phyloP scores from a whole-genome alignment of 2,888 invertebrate species.

The Notodonta dromedarius region DNA sequence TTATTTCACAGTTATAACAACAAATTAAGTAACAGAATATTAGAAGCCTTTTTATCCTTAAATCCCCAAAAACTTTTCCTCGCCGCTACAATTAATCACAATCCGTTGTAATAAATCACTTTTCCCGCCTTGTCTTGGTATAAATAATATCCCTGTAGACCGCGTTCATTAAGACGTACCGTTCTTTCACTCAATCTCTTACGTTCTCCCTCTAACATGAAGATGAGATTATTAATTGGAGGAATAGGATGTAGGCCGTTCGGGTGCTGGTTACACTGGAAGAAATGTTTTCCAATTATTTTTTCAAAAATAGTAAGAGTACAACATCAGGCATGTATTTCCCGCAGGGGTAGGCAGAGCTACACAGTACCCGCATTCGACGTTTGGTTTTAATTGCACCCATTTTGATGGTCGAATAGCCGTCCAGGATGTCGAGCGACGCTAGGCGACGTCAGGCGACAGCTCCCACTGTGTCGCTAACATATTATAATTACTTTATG shows the following conservation, averaged over 20 bases:
- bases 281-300: neutral
- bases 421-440: no score
- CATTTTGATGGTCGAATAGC: no score
- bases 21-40: neutral
- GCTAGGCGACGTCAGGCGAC: no score
- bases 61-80: constrained; percentile 4
- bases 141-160: constrained; percentile 6
- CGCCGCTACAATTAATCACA: constrained; percentile 14
- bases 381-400: no score
- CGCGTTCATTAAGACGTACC: neutral
- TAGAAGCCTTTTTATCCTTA: neutral
- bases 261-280: neutral
- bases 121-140: constrained; percentile 15
- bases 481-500: no score
- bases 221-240: constrained; percentile 1
- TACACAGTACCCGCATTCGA: no score
- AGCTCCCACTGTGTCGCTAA: no score
- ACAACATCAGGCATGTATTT: no score
- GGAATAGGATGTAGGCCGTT: neutral
- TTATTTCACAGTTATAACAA: neutral
- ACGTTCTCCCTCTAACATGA: neutral
- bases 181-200: neutral
- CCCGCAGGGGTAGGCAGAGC: no score
- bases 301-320: neutral
- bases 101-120: constrained; percentile 30